Evolutionary conservation across 2,113 vertebrate genomes (phyloP).

Genomic region (Otocyon megalotis): DNA sequence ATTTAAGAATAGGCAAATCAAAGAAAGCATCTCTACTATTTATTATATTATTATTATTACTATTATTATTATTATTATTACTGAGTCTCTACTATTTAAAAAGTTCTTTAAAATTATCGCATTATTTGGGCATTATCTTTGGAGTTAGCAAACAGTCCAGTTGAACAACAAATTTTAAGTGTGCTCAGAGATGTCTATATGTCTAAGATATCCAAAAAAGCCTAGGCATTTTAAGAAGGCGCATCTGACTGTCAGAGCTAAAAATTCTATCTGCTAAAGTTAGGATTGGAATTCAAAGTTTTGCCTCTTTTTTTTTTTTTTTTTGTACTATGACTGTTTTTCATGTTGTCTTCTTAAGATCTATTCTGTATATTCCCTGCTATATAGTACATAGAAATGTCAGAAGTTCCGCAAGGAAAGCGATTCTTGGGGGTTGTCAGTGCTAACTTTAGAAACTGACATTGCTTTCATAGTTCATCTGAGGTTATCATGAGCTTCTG

Average conservation of each 20-base stretch:
- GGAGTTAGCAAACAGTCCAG: background rate
- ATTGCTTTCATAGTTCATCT: background rate
- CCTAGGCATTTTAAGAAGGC: background rate
- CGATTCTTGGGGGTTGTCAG: background rate
- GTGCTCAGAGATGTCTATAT: background rate
- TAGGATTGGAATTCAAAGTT: background rate
- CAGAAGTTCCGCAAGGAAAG: background rate
- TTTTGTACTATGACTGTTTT: background rate
- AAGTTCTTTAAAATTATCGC: background rate
- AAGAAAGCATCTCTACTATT: background rate
- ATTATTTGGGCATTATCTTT: background rate
- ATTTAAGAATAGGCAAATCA: background rate
- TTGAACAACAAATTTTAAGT: background rate
- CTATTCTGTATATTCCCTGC: background rate
- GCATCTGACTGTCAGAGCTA: background rate
- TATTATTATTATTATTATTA: background rate
- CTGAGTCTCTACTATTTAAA: background rate
- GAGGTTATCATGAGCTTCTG: background rate
- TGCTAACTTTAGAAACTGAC: background rate
- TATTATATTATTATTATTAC: background rate
- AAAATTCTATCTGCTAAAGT: background rate
- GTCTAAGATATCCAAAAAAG: background rate
- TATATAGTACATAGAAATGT: background rate
- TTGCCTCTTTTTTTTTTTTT: background rate
- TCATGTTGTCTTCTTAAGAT: background rate